phyloP scores from a whole-genome alignment of 2,888 invertebrate genomes.

The Paralinhomoeus sp. region DNA sequence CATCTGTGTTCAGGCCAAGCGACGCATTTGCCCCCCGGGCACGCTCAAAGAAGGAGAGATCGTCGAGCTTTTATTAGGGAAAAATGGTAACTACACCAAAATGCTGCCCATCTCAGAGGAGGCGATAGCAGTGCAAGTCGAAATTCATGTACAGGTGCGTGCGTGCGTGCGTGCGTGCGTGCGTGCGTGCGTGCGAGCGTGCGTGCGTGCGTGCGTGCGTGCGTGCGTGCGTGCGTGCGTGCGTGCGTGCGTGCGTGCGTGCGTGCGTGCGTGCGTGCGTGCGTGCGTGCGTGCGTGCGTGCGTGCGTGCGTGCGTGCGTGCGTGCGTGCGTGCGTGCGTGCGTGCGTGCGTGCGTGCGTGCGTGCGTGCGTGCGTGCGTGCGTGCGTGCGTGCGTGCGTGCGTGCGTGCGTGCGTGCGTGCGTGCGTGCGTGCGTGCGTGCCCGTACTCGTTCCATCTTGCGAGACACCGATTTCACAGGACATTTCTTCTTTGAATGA shows the following conservation, averaged over 20 bases:
- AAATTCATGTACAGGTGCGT: slow-evolving; percentile 18
- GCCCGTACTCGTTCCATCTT: slow-evolving; percentile 6
- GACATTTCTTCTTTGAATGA: slow-evolving; percentile 23
- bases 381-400: slow-evolving; percentile 1
- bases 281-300: not conserved
- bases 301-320: slow-evolving; percentile 1
- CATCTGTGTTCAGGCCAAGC: too few species aligned
- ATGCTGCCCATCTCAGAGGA: slow-evolving; percentile 22
- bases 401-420: not conserved
- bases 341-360: not conserved
- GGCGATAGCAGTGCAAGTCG: slow-evolving; percentile 17
- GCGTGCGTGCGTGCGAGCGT: not conserved
- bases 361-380: slow-evolving; percentile 1
- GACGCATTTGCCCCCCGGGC: too few species aligned
- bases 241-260: slow-evolving; percentile 1
- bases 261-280: not conserved
- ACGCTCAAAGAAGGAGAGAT: too few species aligned
- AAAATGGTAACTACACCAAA: slow-evolving; percentile 25
- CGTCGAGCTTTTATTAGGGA: too few species aligned
- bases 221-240: not conserved
- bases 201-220: not conserved
- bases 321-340: not conserved
- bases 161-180: not conserved
- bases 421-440: slow-evolving; percentile 5
- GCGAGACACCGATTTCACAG: slow-evolving; percentile 9